phyloP scores from a whole-genome alignment of 2,113 vertebrate genomes.

The Oophaga pumilio region DNA sequence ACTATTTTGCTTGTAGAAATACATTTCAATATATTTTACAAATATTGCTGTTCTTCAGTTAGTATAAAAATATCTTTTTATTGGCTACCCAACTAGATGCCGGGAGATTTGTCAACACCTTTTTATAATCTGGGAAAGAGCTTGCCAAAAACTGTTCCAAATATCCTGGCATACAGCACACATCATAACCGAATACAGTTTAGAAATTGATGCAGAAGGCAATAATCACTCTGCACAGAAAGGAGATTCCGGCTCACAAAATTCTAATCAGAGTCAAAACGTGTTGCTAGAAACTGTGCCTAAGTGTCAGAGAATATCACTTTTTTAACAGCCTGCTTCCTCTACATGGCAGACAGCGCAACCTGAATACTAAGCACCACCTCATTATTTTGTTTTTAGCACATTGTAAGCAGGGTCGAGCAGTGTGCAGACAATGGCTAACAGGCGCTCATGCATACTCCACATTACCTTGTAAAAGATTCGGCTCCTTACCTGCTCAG shows the following conservation, averaged over 20 bases:
- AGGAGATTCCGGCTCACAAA: background rate
- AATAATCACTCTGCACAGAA: conserved; percentile 22
- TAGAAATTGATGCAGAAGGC: background rate
- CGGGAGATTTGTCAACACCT: background rate
- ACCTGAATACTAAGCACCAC: background rate
- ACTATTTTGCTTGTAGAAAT: background rate
- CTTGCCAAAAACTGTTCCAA: conserved; percentile 2
- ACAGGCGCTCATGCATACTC: conserved; percentile 1
- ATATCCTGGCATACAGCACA: background rate
- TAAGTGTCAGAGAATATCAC: background rate
- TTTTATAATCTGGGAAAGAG: background rate
- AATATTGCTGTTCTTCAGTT: background rate
- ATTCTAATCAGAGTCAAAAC: conserved; percentile 26
- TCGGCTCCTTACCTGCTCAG: background rate
- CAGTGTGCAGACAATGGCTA: background rate
- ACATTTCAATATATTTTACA: background rate
- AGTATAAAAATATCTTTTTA: background rate
- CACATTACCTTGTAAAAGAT: background rate
- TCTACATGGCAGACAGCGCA: background rate
- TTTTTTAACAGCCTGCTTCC: conserved; percentile 1
- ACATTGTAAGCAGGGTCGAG: background rate
- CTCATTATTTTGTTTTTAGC: conserved; percentile 22
- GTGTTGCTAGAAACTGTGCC: conserved; percentile 5
- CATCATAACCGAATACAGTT: background rate
- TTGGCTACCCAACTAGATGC: background rate